Base-by-base conservation (phyloP, 2,113 vertebrate genomes). In the Sinocyclocheilus anophthalmus region DNA sequence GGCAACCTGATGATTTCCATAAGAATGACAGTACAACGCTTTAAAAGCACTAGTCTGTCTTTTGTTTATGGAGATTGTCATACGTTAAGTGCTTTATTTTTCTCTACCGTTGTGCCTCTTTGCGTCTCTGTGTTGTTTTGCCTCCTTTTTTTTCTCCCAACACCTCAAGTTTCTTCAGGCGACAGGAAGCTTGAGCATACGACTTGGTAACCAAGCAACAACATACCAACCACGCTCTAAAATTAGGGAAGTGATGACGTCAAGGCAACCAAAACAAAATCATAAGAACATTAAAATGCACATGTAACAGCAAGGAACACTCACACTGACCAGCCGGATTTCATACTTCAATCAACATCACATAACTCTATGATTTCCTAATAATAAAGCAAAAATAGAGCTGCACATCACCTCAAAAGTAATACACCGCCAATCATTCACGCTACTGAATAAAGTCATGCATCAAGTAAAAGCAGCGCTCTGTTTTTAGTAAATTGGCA, bases 141-240 rank as follows among this genome's bases (percentile, higher is more conserved):
- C 61, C 84, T 85, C 73, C 75, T 81, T 79, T 69, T 89, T 89
- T 90, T 89, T 81, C 12, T 79, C 57, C 42, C 70, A 83, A 85
- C 63, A 86, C 85, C 86, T 85, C 73, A 87, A 86, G 83, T 86
- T 87, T 88, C 87, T 88, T 88, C 75, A 61, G 77, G 83, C 88
- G 80, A 87, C 86, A 86, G 80, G 76, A 88, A 89, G 88, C 88
- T 88, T 76, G 69, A 88, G 85, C 50, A 86, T 87, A 86, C 88
- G 48, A 73, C 78, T 90, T 82, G 57, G 90, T 91, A 89, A 88
- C 90, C 86, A 88, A 88, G 90, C 90, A 91, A 91, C 90, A 82
- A 87, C 75, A 82, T 83, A 70, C 81, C 81, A 61, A 81, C 81
- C 75, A 63, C 3, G 79, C 88, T 86, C 90, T 91, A 91, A 91